Percentiles rank a stretch among this genome's conserved stretches.
Conservation (phyloP, 2,797 vertebrate genomes). For the Hydrocynus forskahlii region DNA sequence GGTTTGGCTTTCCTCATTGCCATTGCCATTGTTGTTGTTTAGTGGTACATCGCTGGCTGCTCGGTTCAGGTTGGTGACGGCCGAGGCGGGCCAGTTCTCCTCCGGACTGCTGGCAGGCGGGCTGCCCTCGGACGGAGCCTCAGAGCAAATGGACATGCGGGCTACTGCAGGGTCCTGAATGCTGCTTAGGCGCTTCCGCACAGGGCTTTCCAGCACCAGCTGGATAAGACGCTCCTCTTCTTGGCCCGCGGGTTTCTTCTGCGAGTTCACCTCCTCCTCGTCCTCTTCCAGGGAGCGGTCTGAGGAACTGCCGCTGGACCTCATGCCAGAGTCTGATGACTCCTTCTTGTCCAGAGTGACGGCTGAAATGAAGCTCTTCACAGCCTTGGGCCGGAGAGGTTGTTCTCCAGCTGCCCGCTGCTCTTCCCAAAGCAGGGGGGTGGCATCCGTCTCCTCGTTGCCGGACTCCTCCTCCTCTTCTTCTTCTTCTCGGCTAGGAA, state of each 20-base stretch:
- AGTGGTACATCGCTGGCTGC: conserved; percentile 83
- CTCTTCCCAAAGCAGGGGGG: conserved; percentile 87
- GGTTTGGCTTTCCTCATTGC: conserved; percentile 68
- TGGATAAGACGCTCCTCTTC: conserved; percentile 85
- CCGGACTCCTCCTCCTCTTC: conserved; percentile 91
- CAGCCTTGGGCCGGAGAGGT: conserved; percentile 68
- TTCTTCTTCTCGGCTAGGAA: conserved; percentile 88
- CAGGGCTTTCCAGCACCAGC: conserved; percentile 84
- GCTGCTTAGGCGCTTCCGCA: conserved; percentile 81
- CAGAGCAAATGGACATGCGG: conserved; percentile 98
- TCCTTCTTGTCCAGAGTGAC: conserved; percentile 90
- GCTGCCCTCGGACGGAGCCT: conserved; percentile 85
- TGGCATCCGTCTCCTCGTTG: conserved; percentile 88
- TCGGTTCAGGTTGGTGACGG: conserved; percentile 87
- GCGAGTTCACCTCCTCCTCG: conserved; percentile 73
- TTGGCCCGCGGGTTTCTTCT: conserved; percentile 60
- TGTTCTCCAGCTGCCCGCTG: conserved; percentile 71
- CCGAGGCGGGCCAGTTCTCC: conserved; percentile 86
- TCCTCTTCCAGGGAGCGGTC: conserved; percentile 88
- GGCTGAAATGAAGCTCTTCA: conserved; percentile 82
- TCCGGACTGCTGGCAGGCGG: conserved; percentile 92
- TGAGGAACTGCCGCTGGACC: conserved; percentile 90
- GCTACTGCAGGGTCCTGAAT: conserved; percentile 85
- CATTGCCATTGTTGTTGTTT: conserved; percentile 80
- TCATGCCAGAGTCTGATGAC: conserved; percentile 91